These are phyloP conservation scores for Siniperca scherzeri DNA, from an alignment of 2,797 vertebrate species.

Conservation along the genomic window DNA sequence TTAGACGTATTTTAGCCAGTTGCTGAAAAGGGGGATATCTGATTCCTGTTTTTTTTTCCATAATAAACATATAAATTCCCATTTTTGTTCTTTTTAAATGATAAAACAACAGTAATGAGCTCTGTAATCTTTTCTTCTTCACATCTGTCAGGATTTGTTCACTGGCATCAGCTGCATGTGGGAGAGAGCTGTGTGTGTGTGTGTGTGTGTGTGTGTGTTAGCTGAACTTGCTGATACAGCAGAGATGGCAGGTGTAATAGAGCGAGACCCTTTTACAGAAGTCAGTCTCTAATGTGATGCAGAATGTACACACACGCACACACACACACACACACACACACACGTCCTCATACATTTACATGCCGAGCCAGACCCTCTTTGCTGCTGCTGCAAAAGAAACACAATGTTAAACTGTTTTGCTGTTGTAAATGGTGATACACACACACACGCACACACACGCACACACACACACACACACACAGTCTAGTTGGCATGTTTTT, in stretches of 20 bases:
- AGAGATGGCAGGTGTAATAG: constrained; percentile 49
- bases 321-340: constrained; percentile 25
- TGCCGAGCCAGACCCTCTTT: constrained; percentile 2
- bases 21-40: too few relatives aligned
- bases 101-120: not conserved
- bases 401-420: constrained; percentile 27
- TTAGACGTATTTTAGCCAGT: too few relatives aligned
- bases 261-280: constrained; percentile 41
- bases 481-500: not conserved
- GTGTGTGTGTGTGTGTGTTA: constrained; percentile 5
- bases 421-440: constrained; percentile 1
- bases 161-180: not conserved
- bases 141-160: not conserved
- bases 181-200: constrained; percentile 1
- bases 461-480: constrained; percentile 9
- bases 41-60: too few relatives aligned
- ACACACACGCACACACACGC: not conserved
- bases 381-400: constrained; percentile 19
- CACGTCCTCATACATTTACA: not conserved
- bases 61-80: not conserved
- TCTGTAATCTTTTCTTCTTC: not conserved
- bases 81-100: not conserved
- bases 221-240: constrained; percentile 68
- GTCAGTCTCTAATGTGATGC: constrained; percentile 45
- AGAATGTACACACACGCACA: constrained; percentile 4